These are phyloP conservation scores for Melinaea menophilus DNA, from an alignment of 2,888 invertebrate species.

Conservation along the genomic window DNA sequence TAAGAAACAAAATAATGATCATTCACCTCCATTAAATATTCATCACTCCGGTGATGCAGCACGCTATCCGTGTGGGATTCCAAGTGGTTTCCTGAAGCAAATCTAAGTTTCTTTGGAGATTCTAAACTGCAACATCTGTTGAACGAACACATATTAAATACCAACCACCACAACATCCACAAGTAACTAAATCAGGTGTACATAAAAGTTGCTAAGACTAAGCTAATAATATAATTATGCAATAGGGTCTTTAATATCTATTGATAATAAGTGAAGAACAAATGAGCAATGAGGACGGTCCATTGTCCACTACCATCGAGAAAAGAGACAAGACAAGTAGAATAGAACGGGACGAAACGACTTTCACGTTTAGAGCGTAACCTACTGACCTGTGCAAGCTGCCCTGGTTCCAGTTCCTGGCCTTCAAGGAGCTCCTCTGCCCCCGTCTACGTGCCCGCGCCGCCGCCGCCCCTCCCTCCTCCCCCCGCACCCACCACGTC, in stretches of 20 bases:
- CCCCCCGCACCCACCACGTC: slow-evolving; percentile 90
- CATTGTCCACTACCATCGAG: no score
- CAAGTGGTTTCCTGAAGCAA: slow-evolving; percentile 83
- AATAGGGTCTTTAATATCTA: no score
- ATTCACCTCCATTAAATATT: slow-evolving; percentile 71
- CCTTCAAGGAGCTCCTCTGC: slow-evolving; percentile 81
- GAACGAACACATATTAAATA: neutral
- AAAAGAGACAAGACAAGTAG: no score
- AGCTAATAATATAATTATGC: no score
- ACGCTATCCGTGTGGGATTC: slow-evolving; percentile 76
- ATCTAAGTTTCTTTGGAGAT: slow-evolving; percentile 89
- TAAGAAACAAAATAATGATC: no score
- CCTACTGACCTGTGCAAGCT: slow-evolving; percentile 62
- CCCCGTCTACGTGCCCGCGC: slow-evolving; percentile 75
- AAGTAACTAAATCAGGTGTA: no score
- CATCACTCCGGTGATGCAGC: slow-evolving; percentile 72
- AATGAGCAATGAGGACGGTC: no score
- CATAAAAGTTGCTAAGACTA: no score
- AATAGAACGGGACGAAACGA: no score
- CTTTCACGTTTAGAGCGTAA: no score
- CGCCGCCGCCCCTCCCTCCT: slow-evolving; percentile 80
- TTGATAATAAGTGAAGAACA: no score
- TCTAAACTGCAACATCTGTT: slow-evolving; percentile 86
- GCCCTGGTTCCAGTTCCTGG: slow-evolving; percentile 77
- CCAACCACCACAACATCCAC: neutral